Percentiles rank a stretch among this genome's conserved stretches.
phyloP scores from a whole-genome alignment of 2,797 vertebrate genomes.

The Paramormyrops hopkinsi region DNA sequence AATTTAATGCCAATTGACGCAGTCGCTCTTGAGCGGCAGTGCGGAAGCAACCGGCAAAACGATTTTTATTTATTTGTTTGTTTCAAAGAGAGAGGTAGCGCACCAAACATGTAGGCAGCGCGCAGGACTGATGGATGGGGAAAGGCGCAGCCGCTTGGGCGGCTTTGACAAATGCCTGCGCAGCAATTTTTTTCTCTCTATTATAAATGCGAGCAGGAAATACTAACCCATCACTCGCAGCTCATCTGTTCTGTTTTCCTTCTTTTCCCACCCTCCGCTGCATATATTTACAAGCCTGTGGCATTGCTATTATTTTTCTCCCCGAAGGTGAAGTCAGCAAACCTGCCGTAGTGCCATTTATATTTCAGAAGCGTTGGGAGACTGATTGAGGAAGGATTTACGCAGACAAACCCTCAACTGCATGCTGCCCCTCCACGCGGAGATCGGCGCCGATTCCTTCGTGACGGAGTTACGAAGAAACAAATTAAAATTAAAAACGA shows the following conservation, averaged over 20 bases:
- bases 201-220: constrained; percentile 27
- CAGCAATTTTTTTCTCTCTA: not conserved
- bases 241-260: constrained; percentile 29
- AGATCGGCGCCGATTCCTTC: not conserved
- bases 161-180: constrained; percentile 29
- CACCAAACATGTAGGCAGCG: constrained; percentile 28
- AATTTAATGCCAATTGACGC: not conserved
- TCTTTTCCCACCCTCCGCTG: constrained; percentile 23
- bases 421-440: too few species aligned
- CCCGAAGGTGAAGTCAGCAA: constrained; percentile 56
- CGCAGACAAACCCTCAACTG: not conserved
- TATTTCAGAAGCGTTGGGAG: constrained; percentile 23
- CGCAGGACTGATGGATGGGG: constrained; percentile 35
- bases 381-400: not conserved
- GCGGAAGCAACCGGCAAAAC: constrained; percentile 27
- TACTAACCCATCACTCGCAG: constrained; percentile 29
- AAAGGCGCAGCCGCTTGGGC: constrained; percentile 33
- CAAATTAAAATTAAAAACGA: not conserved
- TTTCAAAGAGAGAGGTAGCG: constrained; percentile 11
- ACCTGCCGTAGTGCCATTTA: constrained; percentile 50
- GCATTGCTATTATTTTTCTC: constrained; percentile 34
- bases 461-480: not conserved
- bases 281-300: constrained; percentile 39
- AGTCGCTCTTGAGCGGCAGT: not conserved
- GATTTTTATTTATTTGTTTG: constrained; percentile 23